Base-by-base conservation (phyloP, 2,888 invertebrate species). In the Trissolcus brochymenae region DNA sequence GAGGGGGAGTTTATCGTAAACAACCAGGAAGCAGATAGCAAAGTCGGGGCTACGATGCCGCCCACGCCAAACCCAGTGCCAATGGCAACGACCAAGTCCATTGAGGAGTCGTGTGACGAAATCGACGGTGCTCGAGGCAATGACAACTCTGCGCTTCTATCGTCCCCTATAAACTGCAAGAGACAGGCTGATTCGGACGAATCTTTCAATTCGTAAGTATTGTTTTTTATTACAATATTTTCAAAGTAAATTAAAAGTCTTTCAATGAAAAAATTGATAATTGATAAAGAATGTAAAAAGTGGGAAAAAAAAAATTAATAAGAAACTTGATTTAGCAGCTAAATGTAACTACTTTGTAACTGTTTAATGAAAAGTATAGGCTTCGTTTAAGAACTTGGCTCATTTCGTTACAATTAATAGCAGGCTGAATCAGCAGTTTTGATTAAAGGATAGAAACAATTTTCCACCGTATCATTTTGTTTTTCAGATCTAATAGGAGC, bases 401-500 rank as follows among this genome's bases (percentile, higher is more conserved):
- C 25, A 25, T 25, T 25, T 25, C 25, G 25, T 25, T 25, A 25
- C 25, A 25, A 25, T 25, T 25, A 25, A 25, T 25, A 4, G 25
- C 25, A 25, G 25, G 25, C 25, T 25, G 25, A 25, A 25, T 25
- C 25, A 25, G 25, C 25, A 25, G 25, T 25, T 25, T 25, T 25
- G 25, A 25, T 25, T 25, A 4, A 4, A 25, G 13, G 25, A 49
- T 57, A 57, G 51, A 57, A 67, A 57, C 66, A 51, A 51, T 57
- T 67, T 67, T 57, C 46, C 40, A 57, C 49, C 6, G 25, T 54
- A 60, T 54, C 43, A 67, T 41, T 50, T 59, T 53, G 46, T 54
- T 61, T 60, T 82, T 49, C 74, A 90, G 94, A 82, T 93, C 95
- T 9, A 94, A 94, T 88, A 91, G 94, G 81, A 94, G 93, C 88